Evolutionary conservation across 1,140 invertebrate species (phyloP), one percentile per base, ranked within the genome.

Genomic region (Drosophila leontia): DNA sequence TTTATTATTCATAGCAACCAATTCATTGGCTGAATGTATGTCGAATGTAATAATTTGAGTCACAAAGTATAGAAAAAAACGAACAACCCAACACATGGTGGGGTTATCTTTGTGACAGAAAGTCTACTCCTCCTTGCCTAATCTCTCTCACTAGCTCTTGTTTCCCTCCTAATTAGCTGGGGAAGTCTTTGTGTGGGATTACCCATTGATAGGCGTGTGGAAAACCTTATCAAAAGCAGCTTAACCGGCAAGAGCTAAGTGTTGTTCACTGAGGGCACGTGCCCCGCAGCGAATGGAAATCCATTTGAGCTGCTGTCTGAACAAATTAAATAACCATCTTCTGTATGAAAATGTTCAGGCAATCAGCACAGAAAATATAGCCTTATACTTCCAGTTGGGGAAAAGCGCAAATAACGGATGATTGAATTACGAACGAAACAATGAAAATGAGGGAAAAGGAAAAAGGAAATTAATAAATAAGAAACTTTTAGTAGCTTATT

Each of bases 241-340:
- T 53, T 37, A 70, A 47, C 12, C 19, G 12, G 3, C 26, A 11
- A 9, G 29, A 58, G 19, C 62, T 11, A 15, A 37, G 23, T 45
- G 41, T 39, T 26, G 19, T 26, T 19, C 12, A 11, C 7, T 11
- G 7, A 17, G 3, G 61, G n/a, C 37, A 53, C 61, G 67, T 69
- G 61, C 47, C 45, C 45, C 37, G 34, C 32, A 32, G 35, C 29
- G 29, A 39, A 39, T 29, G 37, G 13, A 59, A 50, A 65, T 23
- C 44, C 23, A 42, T 65, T 80, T 76, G 29, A 48, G 34, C 19
- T 12, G 63, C 48, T 64, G 58, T 45, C 47, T 45, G 35, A 45
- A 45, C 62, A 59, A 70, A 65, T 81, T 64, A 65, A 71, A 51
- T 64, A 57, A 48, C 57, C 60, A 61, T 72, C 35, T 60, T 77